Percentiles rank a stretch among this genome's conserved stretches.
phyloP scores from a whole-genome alignment of 2,888 invertebrate genomes.

The Ceriagrion tenellum region DNA sequence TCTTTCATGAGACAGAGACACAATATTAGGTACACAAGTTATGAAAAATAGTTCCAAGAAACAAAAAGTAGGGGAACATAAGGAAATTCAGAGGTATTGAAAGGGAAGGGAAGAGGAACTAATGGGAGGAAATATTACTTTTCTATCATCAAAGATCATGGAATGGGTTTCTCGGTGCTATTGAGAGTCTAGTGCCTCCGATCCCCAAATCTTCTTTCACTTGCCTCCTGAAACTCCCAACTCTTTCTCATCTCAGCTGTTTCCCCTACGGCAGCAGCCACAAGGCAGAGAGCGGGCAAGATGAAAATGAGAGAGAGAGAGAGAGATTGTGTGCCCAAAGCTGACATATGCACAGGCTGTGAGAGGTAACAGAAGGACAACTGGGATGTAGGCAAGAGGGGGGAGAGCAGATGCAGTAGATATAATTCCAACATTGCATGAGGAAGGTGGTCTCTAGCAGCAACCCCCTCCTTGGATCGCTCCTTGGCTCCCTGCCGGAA shows the following conservation, averaged over 20 bases:
- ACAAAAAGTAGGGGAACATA: not conserved
- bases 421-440: conserved; percentile 49
- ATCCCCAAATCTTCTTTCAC: conserved; percentile 38
- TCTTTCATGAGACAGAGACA: conserved; percentile 43
- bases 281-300: not conserved
- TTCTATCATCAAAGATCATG: conserved; percentile 62
- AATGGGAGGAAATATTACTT: conserved; percentile 11
- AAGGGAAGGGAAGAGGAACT: not conserved
- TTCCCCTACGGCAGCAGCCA: not conserved
- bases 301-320: conserved; percentile 23
- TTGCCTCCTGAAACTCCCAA: conserved; percentile 37
- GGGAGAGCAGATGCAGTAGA: conserved; percentile 64
- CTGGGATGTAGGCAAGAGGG: conserved; percentile 62
- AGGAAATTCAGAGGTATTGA: conserved; percentile 35
- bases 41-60: not conserved
- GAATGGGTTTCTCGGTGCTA: conserved; percentile 63
- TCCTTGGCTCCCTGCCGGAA: conserved; percentile 89
- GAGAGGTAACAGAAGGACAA: conserved; percentile 63
- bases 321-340: conserved; percentile 30
- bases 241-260: conserved; percentile 44
- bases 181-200: conserved; percentile 60
- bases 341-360: conserved; percentile 60
- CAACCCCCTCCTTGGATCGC: conserved; percentile 90
- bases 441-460: conserved; percentile 82
- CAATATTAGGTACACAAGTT: conserved; percentile 51